These are phyloP conservation scores for Argyresthia albistria DNA, from an alignment of 2,888 invertebrate genomes.

Conservation along the genomic window DNA sequence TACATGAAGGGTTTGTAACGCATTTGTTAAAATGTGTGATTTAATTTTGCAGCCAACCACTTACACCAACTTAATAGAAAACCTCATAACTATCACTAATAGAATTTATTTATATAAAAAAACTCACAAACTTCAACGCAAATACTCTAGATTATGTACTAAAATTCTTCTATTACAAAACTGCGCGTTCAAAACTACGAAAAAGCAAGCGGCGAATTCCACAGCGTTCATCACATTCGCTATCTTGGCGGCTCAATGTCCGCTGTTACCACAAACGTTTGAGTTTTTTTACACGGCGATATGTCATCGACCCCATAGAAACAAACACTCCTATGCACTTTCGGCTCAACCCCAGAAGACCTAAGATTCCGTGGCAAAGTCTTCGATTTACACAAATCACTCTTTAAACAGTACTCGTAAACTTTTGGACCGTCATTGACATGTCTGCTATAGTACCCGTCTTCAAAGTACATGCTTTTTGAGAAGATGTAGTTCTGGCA, in stretches of 20 bases:
- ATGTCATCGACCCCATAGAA: constrained; percentile 35
- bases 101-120: too few species aligned
- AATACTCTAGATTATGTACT: too few species aligned
- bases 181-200: too few species aligned
- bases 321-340: constrained; percentile 44
- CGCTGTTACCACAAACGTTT: constrained; percentile 46
- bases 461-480: constrained; percentile 44
- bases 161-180: too few species aligned
- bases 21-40: too few species aligned
- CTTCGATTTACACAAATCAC: constrained; percentile 41
- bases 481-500: constrained; percentile 29
- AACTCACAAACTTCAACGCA: too few species aligned
- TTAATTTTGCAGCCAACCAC: too few species aligned
- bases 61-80: too few species aligned
- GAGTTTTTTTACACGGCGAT: constrained; percentile 22
- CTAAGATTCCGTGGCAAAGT: constrained; percentile 56
- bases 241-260: constrained; percentile 58
- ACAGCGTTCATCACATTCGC: constrained; percentile 21
- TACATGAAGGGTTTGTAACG: too few species aligned
- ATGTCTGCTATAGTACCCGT: constrained; percentile 53
- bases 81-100: too few species aligned
- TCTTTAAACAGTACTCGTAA: constrained; percentile 58
- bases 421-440: constrained; percentile 48
- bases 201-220: too few species aligned
- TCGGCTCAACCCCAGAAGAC: constrained; percentile 27